Evolutionary conservation across 23 tunicate species (phyloP), one percentile per base, ranked within the genome.

Genomic region (Ascidia mentula): DNA sequence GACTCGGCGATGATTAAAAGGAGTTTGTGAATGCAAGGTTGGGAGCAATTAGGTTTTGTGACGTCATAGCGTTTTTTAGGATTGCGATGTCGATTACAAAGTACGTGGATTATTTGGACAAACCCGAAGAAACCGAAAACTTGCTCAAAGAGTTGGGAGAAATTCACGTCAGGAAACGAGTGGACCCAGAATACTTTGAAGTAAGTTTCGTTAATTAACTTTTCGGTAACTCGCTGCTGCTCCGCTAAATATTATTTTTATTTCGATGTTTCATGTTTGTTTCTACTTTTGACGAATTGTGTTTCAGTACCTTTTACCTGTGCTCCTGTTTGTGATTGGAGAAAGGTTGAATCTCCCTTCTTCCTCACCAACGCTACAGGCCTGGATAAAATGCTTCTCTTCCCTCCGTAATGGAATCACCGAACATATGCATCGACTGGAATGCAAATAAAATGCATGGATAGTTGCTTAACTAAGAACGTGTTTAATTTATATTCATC

Each of bases 161-260:
- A 5, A 77, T 39, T 45, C 80, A 77, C 45, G 37, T 40, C 1
- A 12, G 69, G 26, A 32, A 20, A 6, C 69, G 45, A 45, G 69
- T 77, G 18, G 80, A 77, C 31, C 69, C 80, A 40, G 69, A 32
- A 45, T 38, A 40, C 32, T 77, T 77, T 31, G 80, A 77, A 69
- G 80, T 77, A 18, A 53, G 53, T n/a, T n/a, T n/a, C n/a, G n/a
- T n/a, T n/a, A n/a, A n/a, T n/a, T n/a, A n/a, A n/a, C n/a, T n/a
- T n/a, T n/a, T n/a, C n/a, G n/a, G n/a, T n/a, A n/a, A n/a, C n/a
- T n/a, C n/a, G n/a, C n/a, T n/a, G n/a, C n/a, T n/a, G n/a, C n/a
- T n/a, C n/a, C n/a, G n/a, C n/a, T n/a, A n/a, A n/a, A n/a, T n/a
- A n/a, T n/a, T n/a, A n/a, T n/a, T n/a, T n/a, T n/a, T n/a, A n/a